Conservation (phyloP, 2,888 invertebrate species). For the Crepidodera aurea region DNA sequence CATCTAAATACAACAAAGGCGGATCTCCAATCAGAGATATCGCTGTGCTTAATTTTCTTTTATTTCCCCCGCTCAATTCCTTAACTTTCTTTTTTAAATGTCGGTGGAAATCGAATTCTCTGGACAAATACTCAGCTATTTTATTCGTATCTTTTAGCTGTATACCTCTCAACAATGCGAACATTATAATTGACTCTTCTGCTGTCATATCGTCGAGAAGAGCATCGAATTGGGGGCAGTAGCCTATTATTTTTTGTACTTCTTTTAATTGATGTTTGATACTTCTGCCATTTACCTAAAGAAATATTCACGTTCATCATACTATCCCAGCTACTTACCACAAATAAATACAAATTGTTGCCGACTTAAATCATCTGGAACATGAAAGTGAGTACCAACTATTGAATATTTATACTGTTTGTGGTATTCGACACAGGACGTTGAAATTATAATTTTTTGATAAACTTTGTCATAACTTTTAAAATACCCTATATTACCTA, state of each 20-base stretch:
- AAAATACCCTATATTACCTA: too few relatives aligned
- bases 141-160: constrained; percentile 50
- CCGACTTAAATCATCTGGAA: too few relatives aligned
- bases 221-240: constrained; percentile 69
- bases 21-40: constrained; percentile 66
- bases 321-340: too few relatives aligned
- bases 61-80: constrained; percentile 65
- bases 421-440: too few relatives aligned
- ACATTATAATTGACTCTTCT: constrained; percentile 64
- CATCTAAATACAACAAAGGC: constrained; percentile 64
- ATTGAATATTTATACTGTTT: too few relatives aligned
- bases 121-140: constrained; percentile 57
- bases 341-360: too few relatives aligned
- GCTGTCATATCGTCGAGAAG: constrained; percentile 66
- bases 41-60: constrained; percentile 66
- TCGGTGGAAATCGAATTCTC: constrained; percentile 59
- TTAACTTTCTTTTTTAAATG: constrained; percentile 62
- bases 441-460: too few relatives aligned
- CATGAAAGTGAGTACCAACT: too few relatives aligned
- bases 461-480: too few relatives aligned
- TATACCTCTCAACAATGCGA: constrained; percentile 64
- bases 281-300: constrained; percentile 48
- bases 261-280: constrained; percentile 64
- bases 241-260: constrained; percentile 67
- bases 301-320: neutral